phyloP scores from a whole-genome alignment of 2,888 invertebrate species.

The Lepidocyrtoides sp. region DNA sequence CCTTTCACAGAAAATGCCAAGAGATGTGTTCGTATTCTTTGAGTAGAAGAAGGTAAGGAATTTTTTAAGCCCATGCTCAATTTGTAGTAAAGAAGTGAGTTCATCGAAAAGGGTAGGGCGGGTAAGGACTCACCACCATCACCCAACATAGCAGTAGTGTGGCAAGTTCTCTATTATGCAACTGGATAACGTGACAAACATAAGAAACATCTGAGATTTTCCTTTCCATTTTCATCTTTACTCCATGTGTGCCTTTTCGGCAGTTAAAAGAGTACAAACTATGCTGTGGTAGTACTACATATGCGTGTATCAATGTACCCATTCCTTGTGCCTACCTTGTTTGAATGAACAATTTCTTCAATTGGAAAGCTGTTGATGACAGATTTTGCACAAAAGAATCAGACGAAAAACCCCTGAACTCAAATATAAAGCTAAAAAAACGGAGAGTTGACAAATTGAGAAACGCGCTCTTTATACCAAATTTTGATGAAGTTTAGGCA shows the following conservation, averaged over 20 bases:
- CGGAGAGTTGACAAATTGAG: not conserved
- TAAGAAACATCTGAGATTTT: constrained; percentile 21
- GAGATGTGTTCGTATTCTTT: no score
- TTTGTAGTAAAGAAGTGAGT: constrained; percentile 25
- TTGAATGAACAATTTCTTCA: not conserved
- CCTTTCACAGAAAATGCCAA: not conserved
- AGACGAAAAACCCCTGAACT: not conserved
- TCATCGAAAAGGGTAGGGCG: not conserved
- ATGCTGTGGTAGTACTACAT: not conserved
- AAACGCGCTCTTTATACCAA: not conserved
- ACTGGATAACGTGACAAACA: constrained; percentile 50
- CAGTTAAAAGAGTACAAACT: no score
- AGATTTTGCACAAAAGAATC: not conserved
- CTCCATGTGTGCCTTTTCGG: no score
- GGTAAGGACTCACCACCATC: constrained; percentile 34
- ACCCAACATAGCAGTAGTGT: not conserved
- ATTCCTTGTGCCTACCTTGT: not conserved
- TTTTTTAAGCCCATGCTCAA: constrained; percentile 31
- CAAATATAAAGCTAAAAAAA: not conserved
- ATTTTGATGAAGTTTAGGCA: no score
- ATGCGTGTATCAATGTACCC: no score
- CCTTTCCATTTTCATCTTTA: not conserved
- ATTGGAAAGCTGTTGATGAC: constrained; percentile 7
- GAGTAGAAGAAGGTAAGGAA: constrained; percentile 14
- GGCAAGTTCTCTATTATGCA: constrained; percentile 45